These are phyloP conservation scores for Periparus ater DNA, from an alignment of 2,797 vertebrate species.

Conservation along the genomic window DNA sequence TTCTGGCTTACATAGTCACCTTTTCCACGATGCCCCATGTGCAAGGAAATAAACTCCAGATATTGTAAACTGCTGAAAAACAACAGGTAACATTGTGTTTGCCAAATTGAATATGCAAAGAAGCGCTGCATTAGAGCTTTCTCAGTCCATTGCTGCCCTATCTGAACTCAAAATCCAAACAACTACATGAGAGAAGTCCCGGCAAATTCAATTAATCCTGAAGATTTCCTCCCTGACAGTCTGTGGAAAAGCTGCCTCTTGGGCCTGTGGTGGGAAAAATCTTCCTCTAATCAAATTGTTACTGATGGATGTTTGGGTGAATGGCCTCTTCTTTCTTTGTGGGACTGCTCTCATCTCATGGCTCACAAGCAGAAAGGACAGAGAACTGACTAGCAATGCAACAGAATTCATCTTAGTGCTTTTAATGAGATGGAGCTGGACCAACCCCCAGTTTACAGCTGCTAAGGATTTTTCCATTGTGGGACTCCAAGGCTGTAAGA, in stretches of 20 bases:
- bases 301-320: conserved; percentile 27
- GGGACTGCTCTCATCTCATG: neutral
- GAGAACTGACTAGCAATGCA: neutral
- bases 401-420: neutral
- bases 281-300: conserved; percentile 8
- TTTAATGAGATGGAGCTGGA: conserved; percentile 28
- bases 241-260: conserved; percentile 10
- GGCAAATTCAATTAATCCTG: neutral
- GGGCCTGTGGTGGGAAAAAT: neutral
- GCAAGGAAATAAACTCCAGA: neutral
- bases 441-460: neutral
- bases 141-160: neutral
- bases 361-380: neutral
- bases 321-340: conserved; percentile 12
- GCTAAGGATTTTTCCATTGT: conserved; percentile 34
- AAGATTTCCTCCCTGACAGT: neutral
- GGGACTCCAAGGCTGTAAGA: neutral
- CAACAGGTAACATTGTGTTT: neutral
- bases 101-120: neutral
- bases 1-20: neutral
- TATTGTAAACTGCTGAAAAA: neutral
- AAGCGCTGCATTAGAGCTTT: neutral
- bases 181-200: neutral
- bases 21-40: neutral
- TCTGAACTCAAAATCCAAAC: conserved; percentile 27